phyloP scores from a whole-genome alignment of 2,797 vertebrate species.

The Ataeniobius toweri region DNA sequence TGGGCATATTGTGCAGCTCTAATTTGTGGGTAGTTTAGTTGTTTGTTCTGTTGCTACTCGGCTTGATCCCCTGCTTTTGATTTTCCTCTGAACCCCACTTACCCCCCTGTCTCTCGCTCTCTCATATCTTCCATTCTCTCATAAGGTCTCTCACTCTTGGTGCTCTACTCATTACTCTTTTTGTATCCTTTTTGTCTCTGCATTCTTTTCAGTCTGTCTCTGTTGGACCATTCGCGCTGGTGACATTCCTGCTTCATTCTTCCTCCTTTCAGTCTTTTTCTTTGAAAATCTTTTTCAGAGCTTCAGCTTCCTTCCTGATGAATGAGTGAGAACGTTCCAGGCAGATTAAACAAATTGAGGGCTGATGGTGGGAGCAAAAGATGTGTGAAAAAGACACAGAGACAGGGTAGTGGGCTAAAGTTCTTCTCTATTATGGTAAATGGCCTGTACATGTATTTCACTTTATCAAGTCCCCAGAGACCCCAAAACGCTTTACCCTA shows the following conservation, averaged over 20 bases:
- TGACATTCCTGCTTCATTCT: conserved; percentile 19
- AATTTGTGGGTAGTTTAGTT: not conserved
- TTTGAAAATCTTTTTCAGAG: conserved; percentile 1
- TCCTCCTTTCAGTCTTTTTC: conserved; percentile 1
- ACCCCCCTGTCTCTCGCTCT: not conserved
- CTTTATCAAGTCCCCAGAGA: too few species aligned
- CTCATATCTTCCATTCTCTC: conserved; percentile 7
- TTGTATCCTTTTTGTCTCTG: conserved; percentile 1
- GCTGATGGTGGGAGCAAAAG: conserved; percentile 8
- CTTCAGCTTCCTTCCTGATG: not conserved
- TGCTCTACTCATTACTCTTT: not conserved
- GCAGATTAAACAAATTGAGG: not conserved
- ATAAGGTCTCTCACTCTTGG: not conserved
- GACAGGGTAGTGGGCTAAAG: too few species aligned
- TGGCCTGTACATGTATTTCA: too few species aligned
- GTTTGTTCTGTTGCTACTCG: not conserved
- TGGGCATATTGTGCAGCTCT: not conserved
- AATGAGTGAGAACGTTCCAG: not conserved
- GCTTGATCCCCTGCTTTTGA: not conserved
- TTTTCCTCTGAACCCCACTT: not conserved
- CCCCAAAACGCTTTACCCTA: too few species aligned
- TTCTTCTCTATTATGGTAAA: too few species aligned
- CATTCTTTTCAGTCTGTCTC: conserved; percentile 9
- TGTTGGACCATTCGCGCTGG: conserved; percentile 13
- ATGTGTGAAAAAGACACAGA: not conserved